A percentile compares a stretch with the other conserved stretches of the same genome.
Conservation (phyloP, 1,140 invertebrate species). For the Uloborus diversus region DNA sequence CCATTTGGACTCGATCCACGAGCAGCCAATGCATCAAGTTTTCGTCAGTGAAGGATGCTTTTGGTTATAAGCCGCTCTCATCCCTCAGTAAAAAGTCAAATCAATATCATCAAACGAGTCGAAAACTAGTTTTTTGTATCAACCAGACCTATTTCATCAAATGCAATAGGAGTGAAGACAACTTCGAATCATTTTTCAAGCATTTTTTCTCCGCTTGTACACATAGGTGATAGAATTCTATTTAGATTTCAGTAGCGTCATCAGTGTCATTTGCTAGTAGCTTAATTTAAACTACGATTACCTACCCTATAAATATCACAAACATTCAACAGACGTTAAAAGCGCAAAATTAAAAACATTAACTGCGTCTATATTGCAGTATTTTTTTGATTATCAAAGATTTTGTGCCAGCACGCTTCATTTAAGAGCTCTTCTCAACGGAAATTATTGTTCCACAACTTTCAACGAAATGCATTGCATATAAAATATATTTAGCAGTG, state of each 20-base stretch:
- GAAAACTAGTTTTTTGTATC: conserved; percentile 35
- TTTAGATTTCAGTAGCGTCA: not conserved
- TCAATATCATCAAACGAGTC: conserved; percentile 45
- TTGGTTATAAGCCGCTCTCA: conserved; percentile 23
- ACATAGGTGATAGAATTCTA: not conserved
- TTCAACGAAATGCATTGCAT: too few species aligned
- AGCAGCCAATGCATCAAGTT: conserved; percentile 1
- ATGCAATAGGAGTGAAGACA: conserved; percentile 41
- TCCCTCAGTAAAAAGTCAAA: conserved; percentile 35
- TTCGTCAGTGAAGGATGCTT: conserved; percentile 39
- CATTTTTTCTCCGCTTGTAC: not conserved
- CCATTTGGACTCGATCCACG: conserved; percentile 20
- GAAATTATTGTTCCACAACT: too few species aligned
- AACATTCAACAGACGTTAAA: not conserved
- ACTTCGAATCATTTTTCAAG: conserved; percentile 31
- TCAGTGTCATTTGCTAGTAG: not conserved
- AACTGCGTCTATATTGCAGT: not conserved
- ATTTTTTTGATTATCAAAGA: not conserved
- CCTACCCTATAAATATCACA: not conserved
- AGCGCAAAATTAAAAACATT: not conserved
- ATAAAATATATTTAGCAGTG: too few species aligned
- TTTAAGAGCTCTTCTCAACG: too few species aligned
- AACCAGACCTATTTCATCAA: conserved; percentile 17
- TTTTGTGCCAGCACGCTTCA: not conserved
- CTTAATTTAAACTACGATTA: not conserved